These are phyloP conservation scores for Panorpa germanica DNA, from an alignment of 2,888 invertebrate species.

Conservation along the genomic window DNA sequence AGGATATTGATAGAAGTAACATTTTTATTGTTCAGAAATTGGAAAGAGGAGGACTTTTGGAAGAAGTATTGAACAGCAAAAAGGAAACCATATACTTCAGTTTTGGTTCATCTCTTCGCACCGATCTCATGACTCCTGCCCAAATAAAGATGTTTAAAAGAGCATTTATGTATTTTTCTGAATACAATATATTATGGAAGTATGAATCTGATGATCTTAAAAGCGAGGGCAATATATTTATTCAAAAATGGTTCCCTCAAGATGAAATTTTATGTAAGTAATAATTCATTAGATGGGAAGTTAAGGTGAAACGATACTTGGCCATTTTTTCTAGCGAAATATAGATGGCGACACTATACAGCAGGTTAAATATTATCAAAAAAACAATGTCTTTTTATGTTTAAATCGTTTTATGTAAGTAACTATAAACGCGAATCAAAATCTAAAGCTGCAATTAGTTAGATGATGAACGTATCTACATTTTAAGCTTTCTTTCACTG, in stretches of 20 bases:
- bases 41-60: too few relatives aligned
- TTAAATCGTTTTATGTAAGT: slow-evolving; percentile 3
- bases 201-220: slow-evolving; percentile 3
- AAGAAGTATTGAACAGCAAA: too few relatives aligned
- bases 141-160: slow-evolving; percentile 3
- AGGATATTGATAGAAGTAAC: background rate
- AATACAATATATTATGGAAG: slow-evolving; percentile 10
- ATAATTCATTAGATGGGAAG: too few relatives aligned
- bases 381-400: slow-evolving; percentile 2
- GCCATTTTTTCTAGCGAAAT: too few relatives aligned
- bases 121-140: slow-evolving; percentile 3
- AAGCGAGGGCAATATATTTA: slow-evolving; percentile 7
- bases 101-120: slow-evolving; percentile 9
- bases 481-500: too few relatives aligned
- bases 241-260: slow-evolving; percentile 9
- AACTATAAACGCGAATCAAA: too few relatives aligned
- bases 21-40: background rate
- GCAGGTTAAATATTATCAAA: slow-evolving; percentile 10
- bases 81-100: slow-evolving; percentile 10
- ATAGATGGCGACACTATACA: too few relatives aligned
- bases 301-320: too few relatives aligned
- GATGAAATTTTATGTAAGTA: too few relatives aligned
- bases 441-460: too few relatives aligned
- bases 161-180: slow-evolving; percentile 8
- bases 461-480: too few relatives aligned